Percentiles rank a stretch among this genome's conserved stretches.
phyloP scores from a whole-genome alignment of 1,140 invertebrate species.

The Drosophila miranda region DNA sequence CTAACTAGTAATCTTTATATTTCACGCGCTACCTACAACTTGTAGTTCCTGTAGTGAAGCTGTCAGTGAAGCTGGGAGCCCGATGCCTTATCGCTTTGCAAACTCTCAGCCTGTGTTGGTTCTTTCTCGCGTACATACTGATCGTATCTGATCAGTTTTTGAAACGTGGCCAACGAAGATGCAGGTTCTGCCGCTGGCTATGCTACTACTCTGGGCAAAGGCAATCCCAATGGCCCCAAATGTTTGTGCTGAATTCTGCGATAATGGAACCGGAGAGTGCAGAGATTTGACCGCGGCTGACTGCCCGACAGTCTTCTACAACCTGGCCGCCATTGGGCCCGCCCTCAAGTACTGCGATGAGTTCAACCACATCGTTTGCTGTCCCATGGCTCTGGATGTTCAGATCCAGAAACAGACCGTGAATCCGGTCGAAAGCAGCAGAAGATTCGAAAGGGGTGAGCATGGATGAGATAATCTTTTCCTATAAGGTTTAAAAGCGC shows the following conservation, averaged over 20 bases:
- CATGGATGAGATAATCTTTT: not conserved
- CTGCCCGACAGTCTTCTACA: conserved; percentile 48
- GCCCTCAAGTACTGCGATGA: conserved; percentile 62
- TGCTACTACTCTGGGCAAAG: not conserved
- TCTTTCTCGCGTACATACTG: no score
- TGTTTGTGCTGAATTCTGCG: conserved; percentile 29
- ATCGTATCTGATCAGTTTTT: conserved; percentile 11
- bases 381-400: conserved; percentile 47
- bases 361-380: conserved; percentile 63
- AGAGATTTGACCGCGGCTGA: conserved; percentile 27
- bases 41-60: no score
- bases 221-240: not conserved
- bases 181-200: not conserved
- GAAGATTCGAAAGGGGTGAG: conserved; percentile 45
- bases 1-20: no score
- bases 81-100: no score
- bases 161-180: not conserved
- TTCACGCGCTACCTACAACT: no score
- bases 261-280: conserved; percentile 60
- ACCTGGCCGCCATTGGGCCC: conserved; percentile 35
- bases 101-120: no score
- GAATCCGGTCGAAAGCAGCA: not conserved
- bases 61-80: no score
- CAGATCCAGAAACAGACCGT: conserved; percentile 10
- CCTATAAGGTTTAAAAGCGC: not conserved